Evolutionary conservation across 2,888 invertebrate species (phyloP).

Genomic region (Ctena decussata): DNA sequence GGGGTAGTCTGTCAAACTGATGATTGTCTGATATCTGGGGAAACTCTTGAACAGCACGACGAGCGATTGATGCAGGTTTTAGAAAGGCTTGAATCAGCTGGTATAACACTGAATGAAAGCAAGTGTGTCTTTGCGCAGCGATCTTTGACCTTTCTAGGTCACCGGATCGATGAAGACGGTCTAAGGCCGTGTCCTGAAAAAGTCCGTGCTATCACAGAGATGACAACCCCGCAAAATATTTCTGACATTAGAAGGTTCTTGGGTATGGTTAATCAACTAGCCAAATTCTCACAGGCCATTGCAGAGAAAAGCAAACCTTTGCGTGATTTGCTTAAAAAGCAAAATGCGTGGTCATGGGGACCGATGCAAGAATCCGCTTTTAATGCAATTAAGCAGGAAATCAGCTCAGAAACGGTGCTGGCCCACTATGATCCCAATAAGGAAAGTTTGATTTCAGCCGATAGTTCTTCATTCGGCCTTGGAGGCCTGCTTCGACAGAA

Average conservation of each 20-base stretch:
- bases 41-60: neutral
- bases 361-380: constrained; percentile 7
- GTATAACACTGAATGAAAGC: constrained; percentile 53
- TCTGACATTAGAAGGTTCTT: constrained; percentile 17
- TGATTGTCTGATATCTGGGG: constrained; percentile 7
- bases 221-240: neutral
- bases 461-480: no score
- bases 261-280: constrained; percentile 53
- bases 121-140: constrained; percentile 60
- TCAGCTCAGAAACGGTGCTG: no score
- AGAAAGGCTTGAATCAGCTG: constrained; percentile 32
- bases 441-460: no score
- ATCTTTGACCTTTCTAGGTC: constrained; percentile 50
- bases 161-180: constrained; percentile 18
- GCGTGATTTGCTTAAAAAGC: constrained; percentile 17
- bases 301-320: constrained; percentile 37
- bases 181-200: constrained; percentile 21
- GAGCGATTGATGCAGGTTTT: neutral
- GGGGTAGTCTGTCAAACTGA: neutral
- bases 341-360: constrained; percentile 41
- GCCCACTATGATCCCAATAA: no score
- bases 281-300: constrained; percentile 23
- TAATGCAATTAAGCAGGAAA: constrained; percentile 14
- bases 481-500: no score
- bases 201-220: neutral